Evolutionary conservation across 2,888 invertebrate genomes (phyloP), one percentile per base, ranked within the genome.

Genomic region (Neoascia interrupta): DNA sequence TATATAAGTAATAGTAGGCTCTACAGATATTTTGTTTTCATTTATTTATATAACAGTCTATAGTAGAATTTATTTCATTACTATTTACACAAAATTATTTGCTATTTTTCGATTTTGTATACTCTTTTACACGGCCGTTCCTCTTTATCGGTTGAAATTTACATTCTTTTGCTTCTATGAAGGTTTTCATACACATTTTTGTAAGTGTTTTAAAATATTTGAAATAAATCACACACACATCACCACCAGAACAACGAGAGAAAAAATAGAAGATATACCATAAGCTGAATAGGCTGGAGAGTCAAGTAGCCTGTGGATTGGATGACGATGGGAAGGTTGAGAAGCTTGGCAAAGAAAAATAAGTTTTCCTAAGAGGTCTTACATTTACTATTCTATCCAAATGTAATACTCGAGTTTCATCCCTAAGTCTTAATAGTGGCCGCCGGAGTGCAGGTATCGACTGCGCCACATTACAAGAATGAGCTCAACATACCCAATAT

Each of bases 161-260:
- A 68, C 68, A 68, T 49, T 49, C 31, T 31, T 58, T 5, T 41
- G 10, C 26, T 26, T 26, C n/a, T 36, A 26, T 6, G 4, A n/a
- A 15, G 15, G 16, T 64, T 16, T 26, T n/a, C 28, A 43, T 47
- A 34, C 36, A n/a, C 36, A 5, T 23, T 21, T 28, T 34, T 23
- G 41, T 11, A 51, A 28, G 43, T 45, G 13, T 56, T 53, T 70
- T 43, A 13, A 41, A 21, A 45, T 36, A 45, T 10, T 31, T 31
- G n/a, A 31, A 6, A 41, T 61, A 61, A 61, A 61, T 61, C 61
- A 70, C 53, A 39, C 61, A 61, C 70, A 61, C 70, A 70, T 70
- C 70, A 70, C 70, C 70, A 70, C 70, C 61, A 70, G 47, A 70
- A 61, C 39, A 47, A 54, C 28, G 54, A 15, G 37, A 6, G 8